phyloP scores from a whole-genome alignment of 2,113 vertebrate species.

The Menura novaehollandiae region DNA sequence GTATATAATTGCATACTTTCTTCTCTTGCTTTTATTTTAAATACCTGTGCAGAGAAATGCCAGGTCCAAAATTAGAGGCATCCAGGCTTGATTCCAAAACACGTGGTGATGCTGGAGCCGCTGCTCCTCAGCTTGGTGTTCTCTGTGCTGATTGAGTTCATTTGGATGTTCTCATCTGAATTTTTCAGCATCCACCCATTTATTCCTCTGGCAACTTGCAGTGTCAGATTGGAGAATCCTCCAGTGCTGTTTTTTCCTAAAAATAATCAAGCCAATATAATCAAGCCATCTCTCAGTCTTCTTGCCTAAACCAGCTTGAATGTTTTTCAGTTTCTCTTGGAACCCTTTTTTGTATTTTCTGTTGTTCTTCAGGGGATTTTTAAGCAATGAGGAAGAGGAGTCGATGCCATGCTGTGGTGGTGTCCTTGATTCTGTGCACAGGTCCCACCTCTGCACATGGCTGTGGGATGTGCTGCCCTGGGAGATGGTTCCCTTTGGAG shows the following conservation, averaged over 20 bases:
- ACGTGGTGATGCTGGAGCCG: fast-evolving
- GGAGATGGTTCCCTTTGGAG: background rate
- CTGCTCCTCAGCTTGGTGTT: background rate
- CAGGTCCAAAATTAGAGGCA: background rate
- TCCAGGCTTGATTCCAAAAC: background rate
- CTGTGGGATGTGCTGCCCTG: background rate
- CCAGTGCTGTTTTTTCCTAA: background rate
- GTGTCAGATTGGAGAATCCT: background rate
- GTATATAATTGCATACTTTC: background rate
- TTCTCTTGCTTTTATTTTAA: background rate
- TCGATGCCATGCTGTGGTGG: fast-evolving
- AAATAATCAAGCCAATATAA: background rate
- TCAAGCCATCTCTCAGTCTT: background rate
- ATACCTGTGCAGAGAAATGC: background rate
- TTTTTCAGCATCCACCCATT: background rate
- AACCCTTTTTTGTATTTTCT: background rate
- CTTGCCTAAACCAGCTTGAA: background rate
- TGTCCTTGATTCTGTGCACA: fast-evolving
- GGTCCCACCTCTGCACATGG: background rate
- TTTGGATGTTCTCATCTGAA: background rate
- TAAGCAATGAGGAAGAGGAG: background rate
- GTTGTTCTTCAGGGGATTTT: background rate
- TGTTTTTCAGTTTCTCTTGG: background rate
- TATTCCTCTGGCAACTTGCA: background rate
- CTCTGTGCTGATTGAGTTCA: fast-evolving